Percentiles rank a stretch among this genome's conserved stretches.
Evolutionary conservation across 92 coral and sea anemone species (phyloP).

Genomic region (Heliopora coerulea): DNA sequence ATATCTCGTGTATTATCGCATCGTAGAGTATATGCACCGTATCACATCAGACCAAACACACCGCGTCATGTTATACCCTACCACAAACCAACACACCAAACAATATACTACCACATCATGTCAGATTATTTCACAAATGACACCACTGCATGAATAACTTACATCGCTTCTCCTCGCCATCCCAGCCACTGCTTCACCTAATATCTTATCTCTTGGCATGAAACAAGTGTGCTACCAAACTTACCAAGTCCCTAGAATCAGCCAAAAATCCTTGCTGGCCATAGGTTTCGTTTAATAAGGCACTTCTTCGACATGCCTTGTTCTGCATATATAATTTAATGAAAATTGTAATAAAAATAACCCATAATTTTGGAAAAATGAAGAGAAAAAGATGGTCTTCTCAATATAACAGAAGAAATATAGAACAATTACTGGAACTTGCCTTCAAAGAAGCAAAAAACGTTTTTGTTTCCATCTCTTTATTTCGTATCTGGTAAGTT

Average conservation of each 20-base stretch:
- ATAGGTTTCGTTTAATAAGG: constrained; percentile 79
- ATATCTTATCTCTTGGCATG: not conserved
- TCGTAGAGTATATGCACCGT: not conserved
- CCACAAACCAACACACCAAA: not conserved
- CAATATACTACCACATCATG: not conserved
- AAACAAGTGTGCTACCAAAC: not conserved
- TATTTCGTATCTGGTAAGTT: constrained; percentile 79
- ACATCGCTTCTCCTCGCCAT: too few species aligned
- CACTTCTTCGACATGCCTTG: constrained; percentile 70
- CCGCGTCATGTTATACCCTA: not conserved
- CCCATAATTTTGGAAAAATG: not conserved
- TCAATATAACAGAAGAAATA: too few species aligned
- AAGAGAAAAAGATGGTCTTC: not conserved
- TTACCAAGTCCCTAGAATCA: constrained; percentile 87
- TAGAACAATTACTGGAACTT: not conserved
- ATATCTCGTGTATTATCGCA: not conserved
- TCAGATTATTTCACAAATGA: not conserved
- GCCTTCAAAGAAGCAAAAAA: constrained; percentile 79
- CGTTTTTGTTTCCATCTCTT: constrained; percentile 71
- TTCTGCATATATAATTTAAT: too few species aligned
- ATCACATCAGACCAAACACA: not conserved
- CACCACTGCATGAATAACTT: too few species aligned
- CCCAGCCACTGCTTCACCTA: not conserved
- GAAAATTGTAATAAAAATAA: not conserved
- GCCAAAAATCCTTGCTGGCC: constrained; percentile 97